Evolutionary conservation across 2,113 vertebrate species (phyloP), one percentile per base, ranked within the genome.

Genomic region (Dissostichus mawsoni): DNA sequence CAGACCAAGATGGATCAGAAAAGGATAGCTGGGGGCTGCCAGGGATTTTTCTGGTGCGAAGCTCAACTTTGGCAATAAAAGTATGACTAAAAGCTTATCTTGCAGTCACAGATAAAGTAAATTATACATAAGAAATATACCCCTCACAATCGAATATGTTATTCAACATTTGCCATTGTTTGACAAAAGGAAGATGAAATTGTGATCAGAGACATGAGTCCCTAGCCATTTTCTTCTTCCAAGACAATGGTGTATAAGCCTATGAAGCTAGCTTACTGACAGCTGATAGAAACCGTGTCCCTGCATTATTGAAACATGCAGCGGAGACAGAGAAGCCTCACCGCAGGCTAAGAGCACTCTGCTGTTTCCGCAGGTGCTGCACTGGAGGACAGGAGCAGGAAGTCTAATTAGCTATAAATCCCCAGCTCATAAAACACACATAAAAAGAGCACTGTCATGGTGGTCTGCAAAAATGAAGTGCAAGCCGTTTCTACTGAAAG

Each of bases 401-500:
- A 5, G 53, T 78, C 79, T 91, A 82, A 80, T 89, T 86, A 86
- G 53, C 13, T 13, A 83, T 20, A 58, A 51, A 71, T 36, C 20
- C 58, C 36, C 67, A 48, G 69, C 51, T 33, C 62, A 59, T 18
- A 66, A 78, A 89, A 56, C 4, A 68, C 44, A 79, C 61, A 86
- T 29, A 52, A 80, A 85, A 64, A 83, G 55, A 71, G 8, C 18
- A 14, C 85, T 11, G 45, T 45, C 61, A 61, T 3, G 86, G 89
- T 87, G 90, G 87, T 87, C 85, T 74, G 59, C 41, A 71, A 69
- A 76, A 80, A 61, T 64, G 23, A 78, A 63, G 57, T 11, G 70
- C 47, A 45, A 73, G 69, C 66, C 16, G 18, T 72, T 86, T 79
- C 66, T 16, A 2, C 69, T 69, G 25, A 72, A 58, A 45, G 50